Base-by-base conservation (phyloP, 1,140 invertebrate genomes). In the Pseudoatta argentina region DNA sequence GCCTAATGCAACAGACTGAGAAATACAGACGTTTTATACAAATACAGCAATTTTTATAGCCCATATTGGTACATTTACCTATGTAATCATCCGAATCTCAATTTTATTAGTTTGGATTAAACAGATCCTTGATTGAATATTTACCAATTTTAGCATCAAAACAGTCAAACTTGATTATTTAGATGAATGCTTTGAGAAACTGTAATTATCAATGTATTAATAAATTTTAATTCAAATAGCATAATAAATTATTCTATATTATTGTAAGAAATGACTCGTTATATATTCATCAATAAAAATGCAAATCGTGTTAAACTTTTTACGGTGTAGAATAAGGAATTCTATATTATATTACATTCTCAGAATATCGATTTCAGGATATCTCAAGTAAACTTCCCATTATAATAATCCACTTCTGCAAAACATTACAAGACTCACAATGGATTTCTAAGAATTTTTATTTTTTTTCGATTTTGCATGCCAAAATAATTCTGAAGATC, bases 361-460 rank as follows among this genome's bases (percentile, higher is more conserved):
- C 16, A 4, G 8, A 76, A 24, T 24, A 57, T 44, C n/a, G 21
- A 61, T 61, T 76, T 61, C 34, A 76, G 30, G 44, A 61, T 61
- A 39, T 27, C 16, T 76, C 8, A 39, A 76, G 21, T 16, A 27
- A 71, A 71, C 6, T 51, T 48, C 24, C 7, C 7, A 39, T 72
- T 72, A 18, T 27, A n/a, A 72, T 53, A 53, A 72, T 72, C 21
- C 21, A 51, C 21, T 27, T 53, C 24, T 51, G n/a, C 14, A 72
- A 48, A 5, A 51, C 39, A 14, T 21, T 48, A 48, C 66, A 66
- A 34, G 21, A 51, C 3, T 24, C 12, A 16, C 3, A 57, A 57
- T 75, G 2, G 39, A 51, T 66, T 78, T 78, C n/a, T 16, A 53
- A 67, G 67, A 82, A 61, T 48, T 48, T n/a, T 14, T 12, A 8